phyloP scores from a whole-genome alignment of 2,888 invertebrate species.

The Zhengitettix transpicula region DNA sequence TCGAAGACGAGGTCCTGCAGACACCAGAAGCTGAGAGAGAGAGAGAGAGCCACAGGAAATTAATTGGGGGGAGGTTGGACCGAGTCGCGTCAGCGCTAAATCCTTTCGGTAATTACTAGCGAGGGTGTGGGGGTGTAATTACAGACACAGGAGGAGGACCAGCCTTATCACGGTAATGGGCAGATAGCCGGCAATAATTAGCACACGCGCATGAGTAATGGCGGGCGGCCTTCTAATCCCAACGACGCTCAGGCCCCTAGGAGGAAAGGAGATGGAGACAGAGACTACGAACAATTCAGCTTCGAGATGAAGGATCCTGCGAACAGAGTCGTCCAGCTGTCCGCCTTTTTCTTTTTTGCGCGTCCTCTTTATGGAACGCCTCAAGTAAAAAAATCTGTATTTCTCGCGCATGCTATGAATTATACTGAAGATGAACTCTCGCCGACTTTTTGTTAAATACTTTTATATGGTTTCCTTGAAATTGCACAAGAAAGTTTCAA shows the following conservation, averaged over 20 bases:
- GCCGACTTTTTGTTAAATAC: too few relatives aligned
- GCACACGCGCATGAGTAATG: conserved; percentile 1
- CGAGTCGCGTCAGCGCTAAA: conserved; percentile 7
- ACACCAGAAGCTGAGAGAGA: neutral
- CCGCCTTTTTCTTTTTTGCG: too few relatives aligned
- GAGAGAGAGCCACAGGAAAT: neutral
- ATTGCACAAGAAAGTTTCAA: too few relatives aligned
- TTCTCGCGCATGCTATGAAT: too few relatives aligned
- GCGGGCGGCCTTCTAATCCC: neutral
- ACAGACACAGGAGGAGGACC: neutral
- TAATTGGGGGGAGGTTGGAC: neutral
- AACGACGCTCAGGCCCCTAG: neutral
- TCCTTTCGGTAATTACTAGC: conserved; percentile 9
- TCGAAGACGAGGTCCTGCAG: neutral
- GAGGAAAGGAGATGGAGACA: too few relatives aligned
- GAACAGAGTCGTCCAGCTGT: too few relatives aligned
- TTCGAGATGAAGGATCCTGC: too few relatives aligned
- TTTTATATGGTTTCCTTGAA: too few relatives aligned
- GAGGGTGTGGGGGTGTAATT: neutral
- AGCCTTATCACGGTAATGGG: conserved; percentile 2
- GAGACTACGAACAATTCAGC: too few relatives aligned
- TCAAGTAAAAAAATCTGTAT: too few relatives aligned
- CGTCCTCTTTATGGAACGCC: too few relatives aligned
- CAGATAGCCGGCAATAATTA: conserved; percentile 1
- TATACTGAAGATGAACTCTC: too few relatives aligned